These are phyloP conservation scores for Ophion ellenae DNA, from an alignment of 2,888 invertebrate genomes.

Conservation along the genomic window DNA sequence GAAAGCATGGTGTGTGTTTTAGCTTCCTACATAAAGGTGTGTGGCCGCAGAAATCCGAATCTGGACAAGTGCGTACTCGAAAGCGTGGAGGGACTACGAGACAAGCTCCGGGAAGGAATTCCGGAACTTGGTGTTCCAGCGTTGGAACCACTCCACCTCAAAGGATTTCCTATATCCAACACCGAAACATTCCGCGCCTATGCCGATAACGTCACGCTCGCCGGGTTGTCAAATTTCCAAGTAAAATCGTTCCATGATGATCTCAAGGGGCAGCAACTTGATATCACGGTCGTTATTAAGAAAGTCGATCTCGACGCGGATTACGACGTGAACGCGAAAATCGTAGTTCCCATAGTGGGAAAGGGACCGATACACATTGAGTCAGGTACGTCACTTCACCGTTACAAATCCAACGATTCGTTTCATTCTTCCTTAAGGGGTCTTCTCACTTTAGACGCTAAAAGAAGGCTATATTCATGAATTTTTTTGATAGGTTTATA, in stretches of 20 bases:
- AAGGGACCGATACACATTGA: conserved; percentile 74
- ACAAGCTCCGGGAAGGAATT: conserved; percentile 73
- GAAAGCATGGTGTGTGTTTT: conserved; percentile 23
- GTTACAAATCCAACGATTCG: neutral
- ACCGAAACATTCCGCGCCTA: conserved; percentile 72
- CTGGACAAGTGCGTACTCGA: conserved; percentile 75
- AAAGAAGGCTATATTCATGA: too few species aligned
- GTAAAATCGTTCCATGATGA: conserved; percentile 68
- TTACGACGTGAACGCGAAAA: conserved; percentile 76
- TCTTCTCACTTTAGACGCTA: too few species aligned
- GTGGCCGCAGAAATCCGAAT: conserved; percentile 77
- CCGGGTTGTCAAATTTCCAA: conserved; percentile 71
- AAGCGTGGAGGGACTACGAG: conserved; percentile 70
- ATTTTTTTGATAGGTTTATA: too few species aligned
- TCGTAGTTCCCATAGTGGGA: conserved; percentile 76
- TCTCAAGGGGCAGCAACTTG: conserved; percentile 67
- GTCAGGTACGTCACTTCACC: conserved; percentile 68
- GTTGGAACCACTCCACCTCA: conserved; percentile 75
- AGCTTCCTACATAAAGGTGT: conserved; percentile 79
- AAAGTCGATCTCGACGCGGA: conserved; percentile 69
- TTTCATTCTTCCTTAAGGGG: neutral
- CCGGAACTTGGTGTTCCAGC: conserved; percentile 78
- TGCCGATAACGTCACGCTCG: conserved; percentile 72
- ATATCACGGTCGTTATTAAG: conserved; percentile 65
- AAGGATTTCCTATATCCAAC: conserved; percentile 72